These are phyloP conservation scores for Macrosiphum euphorbiae DNA, from an alignment of 2,888 invertebrate species.

Conservation along the genomic window DNA sequence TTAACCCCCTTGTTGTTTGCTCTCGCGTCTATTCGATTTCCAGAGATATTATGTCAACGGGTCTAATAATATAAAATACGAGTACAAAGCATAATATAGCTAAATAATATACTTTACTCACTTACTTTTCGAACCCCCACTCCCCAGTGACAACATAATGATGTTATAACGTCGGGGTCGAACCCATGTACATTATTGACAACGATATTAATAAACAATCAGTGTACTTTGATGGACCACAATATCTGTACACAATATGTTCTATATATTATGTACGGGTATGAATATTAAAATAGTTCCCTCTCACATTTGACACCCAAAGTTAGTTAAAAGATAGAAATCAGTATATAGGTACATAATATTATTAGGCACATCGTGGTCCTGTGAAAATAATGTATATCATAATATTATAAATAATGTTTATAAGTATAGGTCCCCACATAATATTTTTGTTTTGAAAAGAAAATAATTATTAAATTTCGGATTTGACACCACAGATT, in stretches of 20 bases:
- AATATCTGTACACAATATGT: not conserved
- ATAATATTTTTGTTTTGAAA: not conserved
- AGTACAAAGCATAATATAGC: not conserved
- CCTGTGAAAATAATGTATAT: not conserved
- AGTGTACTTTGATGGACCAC: not conserved
- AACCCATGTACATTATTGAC: not conserved
- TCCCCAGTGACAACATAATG: not conserved
- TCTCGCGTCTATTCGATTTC: conserved; percentile 3
- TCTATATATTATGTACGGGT: not conserved
- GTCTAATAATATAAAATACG: not conserved
- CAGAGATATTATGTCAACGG: conserved; percentile 42
- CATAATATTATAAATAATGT: too few relatives aligned
- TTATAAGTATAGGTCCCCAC: not conserved
- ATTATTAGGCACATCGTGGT: not conserved
- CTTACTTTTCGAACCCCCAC: not conserved
- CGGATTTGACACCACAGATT: not conserved
- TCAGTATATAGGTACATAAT: too few relatives aligned
- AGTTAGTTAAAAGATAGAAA: not conserved
- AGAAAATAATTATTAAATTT: not conserved
- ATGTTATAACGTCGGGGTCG: not conserved
- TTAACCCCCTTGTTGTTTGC: conserved; percentile 39
- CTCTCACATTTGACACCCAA: not conserved
- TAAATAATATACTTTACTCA: not conserved
- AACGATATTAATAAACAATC: not conserved
- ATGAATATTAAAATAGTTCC: not conserved